Conservation (phyloP, 2,888 invertebrate species). For the Aphelenchoides bicaudatus region DNA sequence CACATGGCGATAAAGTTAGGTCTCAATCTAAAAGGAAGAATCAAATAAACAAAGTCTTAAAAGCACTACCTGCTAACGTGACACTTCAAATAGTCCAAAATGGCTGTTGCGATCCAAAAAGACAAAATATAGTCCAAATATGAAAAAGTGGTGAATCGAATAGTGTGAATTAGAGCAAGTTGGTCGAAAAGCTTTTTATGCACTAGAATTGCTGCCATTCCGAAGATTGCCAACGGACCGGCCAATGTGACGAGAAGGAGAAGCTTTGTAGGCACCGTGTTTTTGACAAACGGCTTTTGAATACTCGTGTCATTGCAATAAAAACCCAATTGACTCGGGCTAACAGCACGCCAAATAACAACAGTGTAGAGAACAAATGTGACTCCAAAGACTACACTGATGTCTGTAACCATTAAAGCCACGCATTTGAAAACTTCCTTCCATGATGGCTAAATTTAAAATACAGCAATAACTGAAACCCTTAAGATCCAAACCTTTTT, state of each 20-base stretch:
- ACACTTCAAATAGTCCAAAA: slow-evolving; percentile 87
- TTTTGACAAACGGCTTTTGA: slow-evolving; percentile 74
- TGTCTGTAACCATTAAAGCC: slow-evolving; percentile 26
- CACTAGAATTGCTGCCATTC: slow-evolving; percentile 15
- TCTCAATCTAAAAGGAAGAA: slow-evolving; percentile 76
- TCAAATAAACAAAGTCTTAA: too few species aligned
- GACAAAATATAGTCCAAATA: slow-evolving; percentile 11
- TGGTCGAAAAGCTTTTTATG: neutral
- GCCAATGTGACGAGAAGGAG: slow-evolving; percentile 47
- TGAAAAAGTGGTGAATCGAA: slow-evolving; percentile 14
- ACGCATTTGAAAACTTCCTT: slow-evolving; percentile 5
- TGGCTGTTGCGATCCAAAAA: slow-evolving; percentile 22
- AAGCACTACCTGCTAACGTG: too few species aligned
- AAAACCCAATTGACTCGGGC: slow-evolving; percentile 71
- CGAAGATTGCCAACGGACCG: slow-evolving; percentile 37
- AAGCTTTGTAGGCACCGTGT: slow-evolving; percentile 60
- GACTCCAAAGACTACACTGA: slow-evolving; percentile 34
- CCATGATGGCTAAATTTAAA: slow-evolving; percentile 14
- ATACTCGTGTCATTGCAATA: slow-evolving; percentile 90
- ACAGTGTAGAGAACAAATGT: slow-evolving; percentile 36
- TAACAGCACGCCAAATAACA: slow-evolving; percentile 36
- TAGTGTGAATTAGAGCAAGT: slow-evolving; percentile 13
- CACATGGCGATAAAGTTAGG: slow-evolving; percentile 91
- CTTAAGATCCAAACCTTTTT: too few species aligned
- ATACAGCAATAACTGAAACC: too few species aligned